Evolutionary conservation across 2,888 invertebrate species (phyloP), one percentile per base, ranked within the genome.

Genomic region (Leucoma salicis): DNA sequence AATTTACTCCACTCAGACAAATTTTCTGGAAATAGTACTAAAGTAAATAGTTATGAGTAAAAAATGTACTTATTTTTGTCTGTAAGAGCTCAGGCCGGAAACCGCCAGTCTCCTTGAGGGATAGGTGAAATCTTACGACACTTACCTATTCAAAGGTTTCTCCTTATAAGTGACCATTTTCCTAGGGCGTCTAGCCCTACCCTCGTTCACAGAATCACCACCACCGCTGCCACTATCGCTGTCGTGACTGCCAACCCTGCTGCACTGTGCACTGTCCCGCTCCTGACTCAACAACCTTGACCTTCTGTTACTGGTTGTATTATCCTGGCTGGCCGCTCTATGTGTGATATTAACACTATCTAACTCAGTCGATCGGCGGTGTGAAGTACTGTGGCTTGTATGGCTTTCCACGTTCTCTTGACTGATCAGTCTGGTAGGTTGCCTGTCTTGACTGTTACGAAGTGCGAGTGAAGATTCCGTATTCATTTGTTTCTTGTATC

Each of bases 101-200:
- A n/a, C n/a, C n/a, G n/a, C n/a, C n/a, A n/a, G n/a, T n/a, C n/a
- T n/a, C n/a, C n/a, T n/a, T n/a, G n/a, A n/a, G n/a, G n/a, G n/a
- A n/a, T n/a, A n/a, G n/a, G n/a, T n/a, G n/a, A n/a, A n/a, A n/a
- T n/a, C n/a, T n/a, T n/a, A 21, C 16, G 5, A 29, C 1, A 15
- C 11, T 45, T 43, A 86, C 88, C 81, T 75, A 40, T 83, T 86
- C 11, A 87, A 64, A 2, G 87, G 80, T 34, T 78, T 84, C 72
- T 90, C 90, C 50, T 82, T 87, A 25, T 90, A 90, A 0, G 72
- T 72, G 57, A 86, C 68, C 0, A 70, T 53, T 34, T 79, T 82
- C 58, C 85, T 52, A 0, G 65, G 27, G 7, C 87, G 45, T 3
- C 85, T 46, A 14, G 78, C 57, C 29, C 86, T 63, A 0, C 72